A percentile compares a stretch with the other conserved stretches of the same genome.
Evolutionary conservation across 2,797 vertebrate species (phyloP).

Genomic region (Etheostoma perlongum): DNA sequence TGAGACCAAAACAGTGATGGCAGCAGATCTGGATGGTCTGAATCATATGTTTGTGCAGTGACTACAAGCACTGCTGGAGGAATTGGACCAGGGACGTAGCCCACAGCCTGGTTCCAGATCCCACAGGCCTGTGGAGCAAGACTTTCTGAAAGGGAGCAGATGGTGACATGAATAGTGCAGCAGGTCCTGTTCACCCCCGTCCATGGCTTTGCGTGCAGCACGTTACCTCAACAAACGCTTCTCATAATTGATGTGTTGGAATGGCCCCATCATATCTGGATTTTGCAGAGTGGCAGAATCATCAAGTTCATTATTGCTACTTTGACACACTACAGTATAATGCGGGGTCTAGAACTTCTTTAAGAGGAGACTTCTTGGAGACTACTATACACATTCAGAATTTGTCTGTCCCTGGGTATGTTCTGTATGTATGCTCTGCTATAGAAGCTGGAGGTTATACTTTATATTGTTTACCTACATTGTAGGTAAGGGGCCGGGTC

Average conservation of each 20-base stretch:
- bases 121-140: constrained; percentile 63
- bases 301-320: constrained; percentile 72
- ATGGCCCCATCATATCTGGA: constrained; percentile 64
- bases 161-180: constrained; percentile 85
- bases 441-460: not conserved
- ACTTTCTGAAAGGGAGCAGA: constrained; percentile 79
- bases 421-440: not conserved
- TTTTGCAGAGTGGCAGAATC: constrained; percentile 74
- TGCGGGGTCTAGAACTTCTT: constrained; percentile 32
- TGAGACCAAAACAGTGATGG: constrained; percentile 64
- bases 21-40: constrained; percentile 59
- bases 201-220: constrained; percentile 76
- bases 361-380: constrained; percentile 16
- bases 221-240: constrained; percentile 81
- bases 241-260: constrained; percentile 82
- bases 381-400: not conserved
- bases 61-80: constrained; percentile 49
- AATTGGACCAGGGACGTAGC: constrained; percentile 44
- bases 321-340: constrained; percentile 39
- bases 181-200: constrained; percentile 66
- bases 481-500: constrained; percentile 32
- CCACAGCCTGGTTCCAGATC: constrained; percentile 51
- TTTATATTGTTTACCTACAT: constrained; percentile 9
- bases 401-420: constrained; percentile 1
- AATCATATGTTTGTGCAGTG: constrained; percentile 63